Conservation (phyloP, 2,797 vertebrate genomes). For the Gorsachius magnificus region DNA sequence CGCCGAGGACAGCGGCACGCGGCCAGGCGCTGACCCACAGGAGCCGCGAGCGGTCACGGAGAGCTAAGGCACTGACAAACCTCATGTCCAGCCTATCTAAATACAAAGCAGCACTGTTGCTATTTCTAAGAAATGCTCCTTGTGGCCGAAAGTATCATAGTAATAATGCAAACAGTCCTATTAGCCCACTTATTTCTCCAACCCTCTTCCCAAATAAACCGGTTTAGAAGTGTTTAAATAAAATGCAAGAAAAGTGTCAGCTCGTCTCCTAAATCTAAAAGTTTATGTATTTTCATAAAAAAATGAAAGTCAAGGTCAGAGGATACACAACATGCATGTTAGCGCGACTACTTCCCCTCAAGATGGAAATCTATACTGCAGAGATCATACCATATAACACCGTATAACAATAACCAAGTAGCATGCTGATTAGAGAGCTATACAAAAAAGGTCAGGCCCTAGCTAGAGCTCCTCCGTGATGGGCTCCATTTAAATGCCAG, state of each 20-base stretch:
- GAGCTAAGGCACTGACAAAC: not conserved
- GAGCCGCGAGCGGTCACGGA: not conserved
- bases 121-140: not conserved
- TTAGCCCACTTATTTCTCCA: not conserved
- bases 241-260: not conserved
- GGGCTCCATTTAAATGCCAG: conserved; percentile 56
- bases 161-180: not conserved
- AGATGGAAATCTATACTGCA: conserved; percentile 29
- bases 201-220: not conserved
- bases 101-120: not conserved
- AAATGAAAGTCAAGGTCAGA: not conserved
- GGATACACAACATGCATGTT: not conserved
- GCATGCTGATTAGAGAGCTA: conserved; percentile 52
- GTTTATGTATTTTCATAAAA: not conserved
- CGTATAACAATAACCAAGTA: conserved; percentile 46
- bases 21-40: not conserved
- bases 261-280: not conserved
- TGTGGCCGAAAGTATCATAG: not conserved
- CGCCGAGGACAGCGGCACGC: fast-evolving
- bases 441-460: conserved; percentile 49
- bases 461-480: not conserved
- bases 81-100: not conserved
- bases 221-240: not conserved
- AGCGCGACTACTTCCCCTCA: not conserved
- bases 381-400: conserved; percentile 28